Evolutionary conservation across 2,888 invertebrate genomes (phyloP), one percentile per base, ranked within the genome.

Genomic region (Caenorhabditis macrosperma): DNA sequence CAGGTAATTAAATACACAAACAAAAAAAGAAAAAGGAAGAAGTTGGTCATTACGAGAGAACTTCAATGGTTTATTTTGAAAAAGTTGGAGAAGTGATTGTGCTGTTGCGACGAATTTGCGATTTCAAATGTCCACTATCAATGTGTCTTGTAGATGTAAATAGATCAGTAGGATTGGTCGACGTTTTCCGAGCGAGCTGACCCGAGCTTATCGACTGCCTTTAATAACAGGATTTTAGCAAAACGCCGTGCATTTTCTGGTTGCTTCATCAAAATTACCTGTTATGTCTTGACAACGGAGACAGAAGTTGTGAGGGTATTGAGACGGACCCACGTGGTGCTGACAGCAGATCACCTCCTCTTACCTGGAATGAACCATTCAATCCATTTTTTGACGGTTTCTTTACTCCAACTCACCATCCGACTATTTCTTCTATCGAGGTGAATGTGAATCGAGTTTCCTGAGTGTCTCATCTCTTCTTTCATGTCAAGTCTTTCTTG

Each of bases 381-480:
- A 22, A n/a, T n/a, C n/a, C 46, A n/a, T 44, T 61, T 44, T 20
- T 30, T 22, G 9, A 6, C 10, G 9, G 20, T 35, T 24, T 24
- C 15, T 2, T 41, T 4, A 30, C 17, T 3, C 22, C 6, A 30
- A 7, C 48, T 64, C 24, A 64, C 59, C 76, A 74, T 78, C 48
- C 78, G 26, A 46, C 78, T 81, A 20, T 81, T 76, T 30, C 81
- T 67, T 55, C 81, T 28, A 44, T 81, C 83, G 44, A 83, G 38
- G 52, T 83, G 83, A 41, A 83, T 72, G 54, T 83, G 83, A 24
- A 83, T 71, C 6, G 83, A 78, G 17, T 75, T 78, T 9, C 69
- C 33, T 10, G 81, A 78, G 17, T 24, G 20, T 41, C n/a, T 22
- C 26, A 33, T n/a, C 24, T 44, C 76, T 41, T 10, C 24, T 12